phyloP scores from a whole-genome alignment of 2,113 vertebrate species.

The Austrofundulus limnaeus region DNA sequence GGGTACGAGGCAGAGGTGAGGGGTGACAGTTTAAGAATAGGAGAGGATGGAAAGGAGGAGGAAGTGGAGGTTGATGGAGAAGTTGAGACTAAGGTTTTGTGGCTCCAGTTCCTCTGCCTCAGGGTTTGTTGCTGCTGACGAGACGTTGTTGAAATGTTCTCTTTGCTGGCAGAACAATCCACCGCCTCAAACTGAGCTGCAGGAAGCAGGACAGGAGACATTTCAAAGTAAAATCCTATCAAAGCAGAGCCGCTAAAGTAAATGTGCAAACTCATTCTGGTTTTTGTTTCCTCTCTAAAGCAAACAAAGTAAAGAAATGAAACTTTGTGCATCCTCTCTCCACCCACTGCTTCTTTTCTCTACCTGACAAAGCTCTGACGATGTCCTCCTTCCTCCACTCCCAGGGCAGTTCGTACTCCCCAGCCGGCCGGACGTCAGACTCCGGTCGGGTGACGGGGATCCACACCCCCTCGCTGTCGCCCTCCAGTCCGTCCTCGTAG shows the following conservation, averaged over 20 bases:
- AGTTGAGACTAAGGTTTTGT: conserved; percentile 81
- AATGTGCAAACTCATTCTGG: conserved; percentile 55
- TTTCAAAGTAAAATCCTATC: conserved; percentile 34
- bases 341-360: conserved; percentile 41
- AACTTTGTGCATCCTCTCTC: conserved; percentile 54
- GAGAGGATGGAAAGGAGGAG: conserved; percentile 69
- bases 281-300: conserved; percentile 52
- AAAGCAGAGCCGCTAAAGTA: conserved; percentile 41
- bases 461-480: conserved; percentile 69
- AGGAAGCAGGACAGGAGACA: conserved; percentile 38
- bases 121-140: conserved; percentile 75
- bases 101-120: conserved; percentile 90
- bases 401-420: conserved; percentile 82
- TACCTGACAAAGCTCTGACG: conserved; percentile 81
- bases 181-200: conserved; percentile 91
- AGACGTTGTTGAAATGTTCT: conserved; percentile 66
- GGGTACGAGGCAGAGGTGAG: conserved; percentile 74
- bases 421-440: conserved; percentile 76
- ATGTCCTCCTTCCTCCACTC: conserved; percentile 85
- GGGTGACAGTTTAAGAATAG: conserved; percentile 75
- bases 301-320: conserved; percentile 61
- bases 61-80: conserved; percentile 66
- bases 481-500: conserved; percentile 76
- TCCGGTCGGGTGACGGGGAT: conserved; percentile 80
- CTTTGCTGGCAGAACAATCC: conserved; percentile 78